phyloP scores from a whole-genome alignment of 2,888 invertebrate species.

The Eustalomyia histrio region DNA sequence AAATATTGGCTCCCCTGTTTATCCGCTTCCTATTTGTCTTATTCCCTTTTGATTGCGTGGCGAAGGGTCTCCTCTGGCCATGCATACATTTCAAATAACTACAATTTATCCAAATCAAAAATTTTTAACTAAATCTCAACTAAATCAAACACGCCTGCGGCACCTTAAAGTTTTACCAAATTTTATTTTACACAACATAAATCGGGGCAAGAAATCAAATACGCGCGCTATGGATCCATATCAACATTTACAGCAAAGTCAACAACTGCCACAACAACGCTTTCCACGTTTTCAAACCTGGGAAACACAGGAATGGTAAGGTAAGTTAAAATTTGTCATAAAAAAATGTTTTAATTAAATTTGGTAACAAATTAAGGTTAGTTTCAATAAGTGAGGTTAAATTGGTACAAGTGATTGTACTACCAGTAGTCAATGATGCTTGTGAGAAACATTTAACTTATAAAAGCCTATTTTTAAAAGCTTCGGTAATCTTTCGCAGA shows the following conservation, averaged over 20 bases:
- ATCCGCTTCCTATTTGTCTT: slow-evolving; percentile 51
- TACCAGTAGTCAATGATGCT: no score
- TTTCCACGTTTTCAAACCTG: slow-evolving; percentile 46
- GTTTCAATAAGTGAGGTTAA: slow-evolving; percentile 25
- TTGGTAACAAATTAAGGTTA: not conserved
- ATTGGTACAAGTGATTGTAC: not conserved
- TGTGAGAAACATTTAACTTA: no score
- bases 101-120: not conserved
- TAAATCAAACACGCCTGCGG: not conserved
- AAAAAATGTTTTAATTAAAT: not conserved
- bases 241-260: slow-evolving; percentile 24
- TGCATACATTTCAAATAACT: slow-evolving; percentile 36
- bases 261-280: slow-evolving; percentile 34
- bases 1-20: slow-evolving; percentile 54
- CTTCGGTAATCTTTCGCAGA: no score
- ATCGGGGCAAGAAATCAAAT: not conserved
- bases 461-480: no score
- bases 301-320: slow-evolving; percentile 59
- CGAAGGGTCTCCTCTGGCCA: slow-evolving; percentile 31
- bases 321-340: slow-evolving; percentile 46
- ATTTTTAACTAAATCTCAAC: not conserved
- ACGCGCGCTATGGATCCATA: slow-evolving; percentile 36
- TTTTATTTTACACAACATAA: not conserved
- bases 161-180: not conserved
- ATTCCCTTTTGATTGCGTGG: not conserved